These are phyloP conservation scores for Danio choprae DNA, from an alignment of 2,797 vertebrate species.

Conservation along the genomic window DNA sequence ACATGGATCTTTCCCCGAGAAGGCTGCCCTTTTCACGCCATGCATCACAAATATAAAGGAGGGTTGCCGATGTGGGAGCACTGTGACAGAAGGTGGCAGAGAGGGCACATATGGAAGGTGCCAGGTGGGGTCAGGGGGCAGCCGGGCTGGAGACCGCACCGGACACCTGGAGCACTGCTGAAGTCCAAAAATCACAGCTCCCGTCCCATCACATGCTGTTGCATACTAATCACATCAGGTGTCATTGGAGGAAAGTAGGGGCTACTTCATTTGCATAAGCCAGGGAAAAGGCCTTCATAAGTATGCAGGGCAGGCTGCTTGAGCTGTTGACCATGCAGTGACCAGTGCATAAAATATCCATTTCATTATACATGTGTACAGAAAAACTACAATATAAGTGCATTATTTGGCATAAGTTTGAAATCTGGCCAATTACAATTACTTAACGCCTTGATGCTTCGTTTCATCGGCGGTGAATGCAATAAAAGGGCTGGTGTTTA, in stretches of 20 bases:
- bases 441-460: conserved; percentile 47
- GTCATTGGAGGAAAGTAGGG: conserved; percentile 39
- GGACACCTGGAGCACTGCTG: conserved; percentile 73
- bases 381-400: conserved; percentile 58
- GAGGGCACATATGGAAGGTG: conserved; percentile 77
- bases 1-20: conserved; percentile 25
- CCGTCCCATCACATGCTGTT: conserved; percentile 28
- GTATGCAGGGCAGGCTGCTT: conserved; percentile 40
- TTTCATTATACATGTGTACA: conserved; percentile 68
- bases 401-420: conserved; percentile 27
- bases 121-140: conserved; percentile 74
- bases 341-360: conserved; percentile 65
- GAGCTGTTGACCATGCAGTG: conserved; percentile 66
- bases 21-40: conserved; percentile 28
- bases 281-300: conserved; percentile 54
- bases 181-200: conserved; percentile 53
- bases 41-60: conserved; percentile 38
- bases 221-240: conserved; percentile 54
- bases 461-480: conserved; percentile 26
- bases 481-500: conserved; percentile 43
- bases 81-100: conserved; percentile 77
- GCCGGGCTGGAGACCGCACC: conserved; percentile 71
- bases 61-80: conserved; percentile 57
- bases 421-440: conserved; percentile 54
- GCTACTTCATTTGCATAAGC: conserved; percentile 53